Conservation (phyloP, 2,888 invertebrate species). For the Archips crataeganus region DNA sequence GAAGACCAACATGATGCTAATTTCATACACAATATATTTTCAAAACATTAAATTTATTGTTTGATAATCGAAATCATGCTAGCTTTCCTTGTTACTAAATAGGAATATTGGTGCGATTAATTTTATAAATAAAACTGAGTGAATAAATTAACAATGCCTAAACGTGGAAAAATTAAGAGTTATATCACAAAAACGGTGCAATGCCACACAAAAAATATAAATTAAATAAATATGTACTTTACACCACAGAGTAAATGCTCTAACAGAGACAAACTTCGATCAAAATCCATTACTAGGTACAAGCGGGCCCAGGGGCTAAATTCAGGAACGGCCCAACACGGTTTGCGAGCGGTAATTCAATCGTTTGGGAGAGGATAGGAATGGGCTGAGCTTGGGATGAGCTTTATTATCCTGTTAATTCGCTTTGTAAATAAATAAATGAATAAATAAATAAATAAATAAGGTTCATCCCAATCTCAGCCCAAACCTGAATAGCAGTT, state of each 20-base stretch:
- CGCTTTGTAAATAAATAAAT: too few species aligned
- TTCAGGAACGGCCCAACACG: too few species aligned
- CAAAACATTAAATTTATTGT: not conserved
- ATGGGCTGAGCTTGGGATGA: too few species aligned
- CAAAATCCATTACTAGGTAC: too few species aligned
- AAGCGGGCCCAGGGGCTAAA: too few species aligned
- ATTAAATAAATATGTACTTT: slow-evolving; percentile 29
- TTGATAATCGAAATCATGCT: not conserved
- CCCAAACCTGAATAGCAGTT: too few species aligned
- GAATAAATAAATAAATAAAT: too few species aligned
- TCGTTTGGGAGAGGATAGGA: too few species aligned
- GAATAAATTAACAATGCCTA: slow-evolving; percentile 10
- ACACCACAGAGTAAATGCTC: not conserved
- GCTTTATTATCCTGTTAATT: too few species aligned
- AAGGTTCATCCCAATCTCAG: too few species aligned
- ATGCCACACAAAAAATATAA: slow-evolving; percentile 37
- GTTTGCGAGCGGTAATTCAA: too few species aligned
- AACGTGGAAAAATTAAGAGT: slow-evolving; percentile 16
- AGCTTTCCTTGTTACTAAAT: not conserved
- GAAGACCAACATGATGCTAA: slow-evolving; percentile 1
- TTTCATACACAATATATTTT: not conserved
- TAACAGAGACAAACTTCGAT: not conserved
- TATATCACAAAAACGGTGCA: slow-evolving; percentile 46
- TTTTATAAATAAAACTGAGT: slow-evolving; percentile 16
- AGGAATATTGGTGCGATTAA: slow-evolving; percentile 1